phyloP scores from a whole-genome alignment of 2,888 invertebrate species.

The Orthosia incerta region DNA sequence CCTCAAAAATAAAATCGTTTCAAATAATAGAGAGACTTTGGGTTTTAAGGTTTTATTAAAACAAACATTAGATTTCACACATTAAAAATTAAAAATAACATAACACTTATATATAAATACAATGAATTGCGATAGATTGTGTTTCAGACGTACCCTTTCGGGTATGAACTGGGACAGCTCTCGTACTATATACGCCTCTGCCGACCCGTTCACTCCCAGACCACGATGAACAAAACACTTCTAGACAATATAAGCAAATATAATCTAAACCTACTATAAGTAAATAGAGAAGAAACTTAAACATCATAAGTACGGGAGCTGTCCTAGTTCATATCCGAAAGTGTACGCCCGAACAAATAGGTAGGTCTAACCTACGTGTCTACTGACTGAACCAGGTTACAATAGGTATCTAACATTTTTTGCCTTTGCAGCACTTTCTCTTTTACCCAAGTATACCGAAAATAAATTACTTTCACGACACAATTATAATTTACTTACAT shows the following conservation, averaged over 20 bases:
- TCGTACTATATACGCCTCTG: no score
- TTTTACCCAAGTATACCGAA: slow-evolving; percentile 29
- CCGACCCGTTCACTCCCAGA: no score
- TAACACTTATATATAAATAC: slow-evolving; percentile 27
- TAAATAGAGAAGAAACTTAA: no score
- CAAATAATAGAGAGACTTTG: slow-evolving; percentile 1
- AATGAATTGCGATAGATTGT: slow-evolving; percentile 10
- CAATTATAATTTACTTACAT: slow-evolving; percentile 32
- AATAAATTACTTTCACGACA: slow-evolving; percentile 39
- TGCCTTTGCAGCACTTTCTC: slow-evolving; percentile 12
- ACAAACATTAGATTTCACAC: slow-evolving; percentile 59
- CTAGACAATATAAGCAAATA: no score
- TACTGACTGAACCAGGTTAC: not conserved
- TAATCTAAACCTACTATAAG: no score
- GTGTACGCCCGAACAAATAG: not conserved
- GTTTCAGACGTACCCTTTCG: no score
- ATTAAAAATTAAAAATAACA: slow-evolving; percentile 44
- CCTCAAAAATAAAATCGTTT: not conserved
- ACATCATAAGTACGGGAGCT: no score
- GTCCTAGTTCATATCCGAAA: no score
- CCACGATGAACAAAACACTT: no score
- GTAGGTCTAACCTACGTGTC: slow-evolving; percentile 27
- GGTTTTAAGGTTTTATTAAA: slow-evolving; percentile 43
- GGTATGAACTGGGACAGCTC: no score
- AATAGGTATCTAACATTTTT: slow-evolving; percentile 12